Evolutionary conservation across 2,113 vertebrate species (phyloP), one percentile per base, ranked within the genome.

Genomic region (Megaceryle maxima): DNA sequence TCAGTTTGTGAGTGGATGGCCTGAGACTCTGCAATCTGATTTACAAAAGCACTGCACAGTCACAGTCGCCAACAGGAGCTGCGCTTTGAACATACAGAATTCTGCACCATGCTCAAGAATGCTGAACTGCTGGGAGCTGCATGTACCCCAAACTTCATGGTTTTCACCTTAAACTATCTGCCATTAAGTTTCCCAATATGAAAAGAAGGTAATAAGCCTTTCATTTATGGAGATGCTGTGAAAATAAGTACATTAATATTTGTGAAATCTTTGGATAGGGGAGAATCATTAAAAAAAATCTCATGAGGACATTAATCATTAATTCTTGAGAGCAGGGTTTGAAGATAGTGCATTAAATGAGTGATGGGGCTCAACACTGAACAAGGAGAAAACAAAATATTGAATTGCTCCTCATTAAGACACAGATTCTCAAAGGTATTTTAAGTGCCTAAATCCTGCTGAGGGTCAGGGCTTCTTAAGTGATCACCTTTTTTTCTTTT

Each of bases 311-410:
- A 77, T 82, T 77, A 91, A 93, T 85, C 70, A 46, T 83, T 79
- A 73, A 57, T 57, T 87, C 77, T 85, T 90, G 63, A 91, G 63
- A 91, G 57, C 16, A 57, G 53, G 10, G 24, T 75, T 85, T 77
- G 81, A 96, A 89, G 69, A 53, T 24, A 68, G 26, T 66, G 56
- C 37, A 85, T 85, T 92, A 90, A 94, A 50, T 91, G 90, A 85
- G 59, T 87, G 37, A 69, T 28, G n/a, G 66, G 39, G 5, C 10
- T 92, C 63, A 67, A 67, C 22, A 55, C 31, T 22, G 66, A 91
- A 80, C 24, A 79, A 72, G 11, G 33, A 70, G 37, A 87, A 80
- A 87, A 73, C 53, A 73, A 91, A 92, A 60, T 91, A 85, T 35
- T 80, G 82, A 79, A 94, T 74, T 69, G 28, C 9, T 94, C 39